Conservation (phyloP, 2,888 invertebrate species). For the Eupithecia abbreviata region DNA sequence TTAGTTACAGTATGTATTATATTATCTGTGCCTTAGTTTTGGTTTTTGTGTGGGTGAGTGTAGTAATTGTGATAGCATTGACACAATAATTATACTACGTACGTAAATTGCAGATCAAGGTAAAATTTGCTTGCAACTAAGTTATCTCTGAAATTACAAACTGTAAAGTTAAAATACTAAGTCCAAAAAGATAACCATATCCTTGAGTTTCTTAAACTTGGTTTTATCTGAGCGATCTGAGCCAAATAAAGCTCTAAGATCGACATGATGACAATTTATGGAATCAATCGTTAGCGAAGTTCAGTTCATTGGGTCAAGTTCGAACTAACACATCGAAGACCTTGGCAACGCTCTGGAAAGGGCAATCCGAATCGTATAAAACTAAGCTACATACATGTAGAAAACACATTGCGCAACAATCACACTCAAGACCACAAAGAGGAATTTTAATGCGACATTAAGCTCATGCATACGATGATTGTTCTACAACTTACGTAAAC, state of each 20-base stretch:
- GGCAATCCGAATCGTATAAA: constrained; percentile 1
- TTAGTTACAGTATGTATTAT: no score
- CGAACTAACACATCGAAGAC: constrained; percentile 27
- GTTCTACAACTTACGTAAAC: constrained; percentile 39
- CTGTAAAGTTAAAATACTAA: background rate
- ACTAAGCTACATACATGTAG: constrained; percentile 20
- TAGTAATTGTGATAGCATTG: constrained; percentile 2
- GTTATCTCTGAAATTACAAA: background rate
- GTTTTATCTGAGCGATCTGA: background rate
- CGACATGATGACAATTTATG: background rate
- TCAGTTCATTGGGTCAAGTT: constrained; percentile 56
- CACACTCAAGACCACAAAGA: constrained; percentile 32
- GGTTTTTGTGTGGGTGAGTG: constrained; percentile 53
- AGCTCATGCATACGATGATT: constrained; percentile 35
- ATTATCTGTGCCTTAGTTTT: constrained; percentile 63
- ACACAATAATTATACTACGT: background rate
- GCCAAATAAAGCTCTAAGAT: background rate
- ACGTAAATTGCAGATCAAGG: background rate
- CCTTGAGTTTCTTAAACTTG: background rate
- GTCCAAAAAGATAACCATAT: background rate
- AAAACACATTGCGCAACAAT: constrained; percentile 36
- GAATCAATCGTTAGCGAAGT: background rate
- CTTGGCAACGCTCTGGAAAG: constrained; percentile 13
- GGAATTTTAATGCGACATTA: constrained; percentile 41
- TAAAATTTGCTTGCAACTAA: background rate